Conservation (phyloP, 2,797 vertebrate species). For the Sus cebifrons region DNA sequence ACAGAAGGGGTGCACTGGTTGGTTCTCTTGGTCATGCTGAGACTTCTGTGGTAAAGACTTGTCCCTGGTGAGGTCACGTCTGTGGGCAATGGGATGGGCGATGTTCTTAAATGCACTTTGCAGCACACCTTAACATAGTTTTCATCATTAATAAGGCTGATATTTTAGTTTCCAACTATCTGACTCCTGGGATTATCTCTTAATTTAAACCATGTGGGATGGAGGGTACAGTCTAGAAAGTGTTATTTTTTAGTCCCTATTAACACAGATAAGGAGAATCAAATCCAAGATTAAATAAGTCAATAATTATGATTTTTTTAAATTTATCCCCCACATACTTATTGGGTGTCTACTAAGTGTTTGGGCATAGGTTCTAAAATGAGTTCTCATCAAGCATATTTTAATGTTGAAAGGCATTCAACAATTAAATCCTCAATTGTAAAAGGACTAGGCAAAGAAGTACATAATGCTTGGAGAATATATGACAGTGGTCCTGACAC, state of each 20-base stretch:
- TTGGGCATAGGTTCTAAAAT: slow-evolving; percentile 41
- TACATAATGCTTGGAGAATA: background rate
- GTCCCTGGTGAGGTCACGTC: background rate
- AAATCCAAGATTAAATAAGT: background rate
- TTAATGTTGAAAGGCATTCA: background rate
- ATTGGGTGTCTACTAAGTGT: background rate
- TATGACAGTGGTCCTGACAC: too few species aligned
- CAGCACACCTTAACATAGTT: background rate
- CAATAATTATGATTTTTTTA: background rate
- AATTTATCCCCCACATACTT: background rate
- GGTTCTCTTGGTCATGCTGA: background rate
- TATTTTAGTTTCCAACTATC: background rate
- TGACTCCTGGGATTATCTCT: background rate
- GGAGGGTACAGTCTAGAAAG: background rate
- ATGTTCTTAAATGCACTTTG: background rate
- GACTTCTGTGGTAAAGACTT: background rate
- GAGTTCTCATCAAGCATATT: background rate
- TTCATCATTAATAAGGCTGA: slow-evolving; percentile 21
- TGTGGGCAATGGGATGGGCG: background rate
- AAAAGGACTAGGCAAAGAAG: background rate
- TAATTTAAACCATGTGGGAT: background rate
- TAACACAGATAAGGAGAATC: background rate
- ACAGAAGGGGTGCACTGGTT: background rate
- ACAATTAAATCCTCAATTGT: background rate
- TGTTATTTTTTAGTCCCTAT: background rate